Evolutionary conservation across 2,888 invertebrate species (phyloP), one percentile per base, ranked within the genome.

Genomic region (Parasteatoda lunata): DNA sequence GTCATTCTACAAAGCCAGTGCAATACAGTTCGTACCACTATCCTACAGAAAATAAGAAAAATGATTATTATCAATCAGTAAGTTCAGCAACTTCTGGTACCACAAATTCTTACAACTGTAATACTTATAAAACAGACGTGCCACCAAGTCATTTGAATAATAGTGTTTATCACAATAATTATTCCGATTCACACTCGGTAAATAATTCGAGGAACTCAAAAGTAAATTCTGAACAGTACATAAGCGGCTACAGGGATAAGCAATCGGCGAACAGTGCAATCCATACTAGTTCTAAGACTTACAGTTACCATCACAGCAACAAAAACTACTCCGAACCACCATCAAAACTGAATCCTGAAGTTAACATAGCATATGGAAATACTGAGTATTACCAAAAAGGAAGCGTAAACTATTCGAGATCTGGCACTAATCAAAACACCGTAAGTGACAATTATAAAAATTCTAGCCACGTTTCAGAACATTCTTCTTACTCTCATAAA

Each of bases 361-460:
- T 47, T 6, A 9, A 45, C 5, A 4, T 65, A 70, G 8, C 30
- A 3, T 76, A 80, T 45, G 66, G 71, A 7, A 85, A 71, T 64
- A 71, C 45, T 64, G 85, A 80, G 6, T 85, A 80, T 45, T 80
- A 85, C 54, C 85, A 80, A 47, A 85, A 85, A 30, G 76, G 77
- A 52, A 80, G 52, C 66, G 75, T 65, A 48, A 80, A 49, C 5
- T 85, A 85, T n/a, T 83, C 83, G 7, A 66, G 59, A 51, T 73
- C 84, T n/a, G 73, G 66, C 15, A 80, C 15, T 54, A 71, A 47
- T 30, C 85, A 65, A n/a, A 80, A 54, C 66, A 59, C 85, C 49
- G 73, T 75, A 79, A 85, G 64, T 66, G 80, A 80, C 77, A 73
- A 84, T 64, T 80, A 66, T 48, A 85, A 85, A 80, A 85, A n/a